Evolutionary conservation across 53 echinoderm and acorn worm species (phyloP).

Genomic region (Actinopyga echinites): DNA sequence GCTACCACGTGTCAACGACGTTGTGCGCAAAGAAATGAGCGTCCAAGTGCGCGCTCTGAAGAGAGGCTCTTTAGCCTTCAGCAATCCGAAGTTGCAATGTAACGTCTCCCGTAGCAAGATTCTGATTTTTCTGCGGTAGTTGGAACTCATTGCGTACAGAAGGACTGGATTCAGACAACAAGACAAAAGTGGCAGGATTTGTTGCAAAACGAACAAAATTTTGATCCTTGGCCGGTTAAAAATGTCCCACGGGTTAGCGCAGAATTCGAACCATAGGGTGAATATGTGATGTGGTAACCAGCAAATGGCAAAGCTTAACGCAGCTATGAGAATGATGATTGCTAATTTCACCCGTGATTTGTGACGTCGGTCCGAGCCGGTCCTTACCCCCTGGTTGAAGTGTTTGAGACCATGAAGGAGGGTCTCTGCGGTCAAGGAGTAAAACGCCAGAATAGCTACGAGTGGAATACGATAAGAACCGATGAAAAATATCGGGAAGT

Average conservation of each 20-base stretch:
- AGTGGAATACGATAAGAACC: slow-evolving; percentile 75
- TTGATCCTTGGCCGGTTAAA: slow-evolving; percentile 63
- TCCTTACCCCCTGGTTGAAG: slow-evolving; percentile 47
- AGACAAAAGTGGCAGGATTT: slow-evolving; percentile 64
- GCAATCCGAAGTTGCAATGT: not conserved
- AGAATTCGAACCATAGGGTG: slow-evolving; percentile 77
- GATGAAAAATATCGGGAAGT: slow-evolving; percentile 61
- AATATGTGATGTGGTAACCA: slow-evolving; percentile 80
- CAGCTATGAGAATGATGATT: slow-evolving; percentile 86
- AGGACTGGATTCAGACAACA: slow-evolving; percentile 88
- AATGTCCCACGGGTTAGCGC: slow-evolving; percentile 9
- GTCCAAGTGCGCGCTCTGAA: slow-evolving; percentile 56
- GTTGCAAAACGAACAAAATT: slow-evolving; percentile 59
- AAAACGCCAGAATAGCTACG: slow-evolving; percentile 70
- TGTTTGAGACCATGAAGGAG: slow-evolving; percentile 69
- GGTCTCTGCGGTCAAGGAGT: slow-evolving; percentile 72
- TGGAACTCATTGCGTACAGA: slow-evolving; percentile 91
- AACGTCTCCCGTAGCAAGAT: slow-evolving; percentile 53
- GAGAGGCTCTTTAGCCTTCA: slow-evolving; percentile 49
- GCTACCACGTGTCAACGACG: slow-evolving; percentile 43
- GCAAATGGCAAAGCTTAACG: slow-evolving; percentile 79
- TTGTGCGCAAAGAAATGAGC: slow-evolving; percentile 60
- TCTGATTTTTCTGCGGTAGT: slow-evolving; percentile 81
- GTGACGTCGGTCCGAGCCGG: slow-evolving; percentile 68
- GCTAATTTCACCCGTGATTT: slow-evolving; percentile 78